A percentile compares a stretch with the other conserved stretches of the same genome.
These are phyloP conservation scores for Orientallactaga sibirica DNA, from an alignment of 2,797 vertebrate species.

Conservation along the genomic window DNA sequence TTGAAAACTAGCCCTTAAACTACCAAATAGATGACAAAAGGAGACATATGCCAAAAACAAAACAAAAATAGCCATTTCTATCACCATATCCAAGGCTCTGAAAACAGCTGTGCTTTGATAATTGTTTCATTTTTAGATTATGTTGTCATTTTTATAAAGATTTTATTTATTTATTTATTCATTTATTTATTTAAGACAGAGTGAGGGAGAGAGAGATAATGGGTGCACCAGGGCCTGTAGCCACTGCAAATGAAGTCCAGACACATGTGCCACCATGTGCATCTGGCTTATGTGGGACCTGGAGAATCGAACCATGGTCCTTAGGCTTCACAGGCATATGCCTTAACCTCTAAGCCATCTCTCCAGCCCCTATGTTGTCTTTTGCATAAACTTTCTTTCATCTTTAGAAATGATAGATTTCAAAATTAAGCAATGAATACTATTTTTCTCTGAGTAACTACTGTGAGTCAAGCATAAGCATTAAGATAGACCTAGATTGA, in stretches of 20 bases:
- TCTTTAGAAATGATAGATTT: constrained; percentile 13
- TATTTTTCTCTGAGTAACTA: background rate
- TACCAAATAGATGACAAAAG: constrained; percentile 14
- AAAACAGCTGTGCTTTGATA: background rate
- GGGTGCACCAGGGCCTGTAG: too few species aligned
- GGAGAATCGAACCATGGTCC: too few species aligned
- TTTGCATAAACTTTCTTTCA: background rate
- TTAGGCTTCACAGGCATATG: too few species aligned
- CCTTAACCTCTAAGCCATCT: too few species aligned
- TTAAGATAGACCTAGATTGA: background rate
- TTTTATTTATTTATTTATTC: too few species aligned
- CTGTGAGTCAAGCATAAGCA: background rate
- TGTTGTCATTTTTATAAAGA: background rate
- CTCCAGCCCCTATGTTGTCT: background rate
- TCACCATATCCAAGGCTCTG: background rate
- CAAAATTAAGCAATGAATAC: background rate
- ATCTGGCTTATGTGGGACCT: too few species aligned
- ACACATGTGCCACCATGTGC: too few species aligned
- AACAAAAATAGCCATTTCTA: background rate
- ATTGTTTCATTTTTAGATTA: constrained; percentile 11
- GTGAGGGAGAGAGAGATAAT: too few species aligned
- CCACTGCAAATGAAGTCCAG: too few species aligned
- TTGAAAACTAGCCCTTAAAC: constrained; percentile 34
- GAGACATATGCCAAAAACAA: background rate
- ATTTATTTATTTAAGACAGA: too few species aligned